Percentiles rank a stretch among this genome's conserved stretches.
phyloP scores from a whole-genome alignment of 2,113 vertebrate species.

The Nannobrachium achirus region DNA sequence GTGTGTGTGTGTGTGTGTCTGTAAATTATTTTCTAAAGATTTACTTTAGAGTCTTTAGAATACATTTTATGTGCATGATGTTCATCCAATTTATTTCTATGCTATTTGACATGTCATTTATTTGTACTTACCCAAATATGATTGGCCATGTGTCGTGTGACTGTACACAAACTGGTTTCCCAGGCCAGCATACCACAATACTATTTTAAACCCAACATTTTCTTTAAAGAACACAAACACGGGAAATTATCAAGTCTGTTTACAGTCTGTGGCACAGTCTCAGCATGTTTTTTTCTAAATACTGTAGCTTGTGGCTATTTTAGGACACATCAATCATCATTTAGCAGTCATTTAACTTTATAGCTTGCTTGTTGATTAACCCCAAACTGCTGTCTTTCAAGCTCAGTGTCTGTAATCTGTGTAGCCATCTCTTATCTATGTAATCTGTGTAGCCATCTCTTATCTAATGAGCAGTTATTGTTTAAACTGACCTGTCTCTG shows the following conservation, averaged over 20 bases:
- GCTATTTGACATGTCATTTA: too few species aligned
- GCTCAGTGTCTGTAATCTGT: background rate
- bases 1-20: too few species aligned
- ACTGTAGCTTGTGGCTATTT: conserved; percentile 2
- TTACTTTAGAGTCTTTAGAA: too few species aligned
- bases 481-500: background rate
- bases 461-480: conserved; percentile 4
- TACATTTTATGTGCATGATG: too few species aligned
- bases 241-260: background rate
- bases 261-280: background rate
- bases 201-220: too few species aligned
- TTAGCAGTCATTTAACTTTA: conserved; percentile 26
- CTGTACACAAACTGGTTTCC: too few species aligned
- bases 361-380: conserved; percentile 6
- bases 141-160: too few species aligned
- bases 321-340: conserved; percentile 8
- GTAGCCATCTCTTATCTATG: background rate
- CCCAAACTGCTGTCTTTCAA: background rate
- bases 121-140: too few species aligned
- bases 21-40: too few species aligned
- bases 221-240: too few species aligned
- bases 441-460: background rate
- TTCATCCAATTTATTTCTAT: too few species aligned
- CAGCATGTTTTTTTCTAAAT: conserved; percentile 21
- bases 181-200: too few species aligned